These are phyloP conservation scores for Pharmacophagus antenor DNA, from an alignment of 2,888 invertebrate genomes.

Conservation along the genomic window DNA sequence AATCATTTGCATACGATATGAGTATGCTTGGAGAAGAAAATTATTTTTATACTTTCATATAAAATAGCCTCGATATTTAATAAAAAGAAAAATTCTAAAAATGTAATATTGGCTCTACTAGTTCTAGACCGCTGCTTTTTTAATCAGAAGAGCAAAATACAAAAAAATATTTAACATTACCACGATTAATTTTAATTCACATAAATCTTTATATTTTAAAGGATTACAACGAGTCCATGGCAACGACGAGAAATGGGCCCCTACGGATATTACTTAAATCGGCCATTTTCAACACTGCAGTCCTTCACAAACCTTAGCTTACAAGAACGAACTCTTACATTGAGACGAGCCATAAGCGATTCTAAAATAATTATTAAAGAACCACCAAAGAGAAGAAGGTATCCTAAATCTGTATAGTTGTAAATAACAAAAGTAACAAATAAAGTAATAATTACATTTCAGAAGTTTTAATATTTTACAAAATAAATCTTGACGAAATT, in stretches of 20 bases:
- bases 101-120: not conserved
- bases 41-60: not conserved
- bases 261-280: slow-evolving; percentile 81
- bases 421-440: not conserved
- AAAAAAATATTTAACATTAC: not conserved
- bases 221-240: slow-evolving; percentile 82
- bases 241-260: slow-evolving; percentile 81
- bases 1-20: no score
- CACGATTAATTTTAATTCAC: not conserved
- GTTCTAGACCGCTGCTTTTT: not conserved
- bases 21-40: no score
- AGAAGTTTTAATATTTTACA: not conserved
- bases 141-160: not conserved
- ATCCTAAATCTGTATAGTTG: slow-evolving; percentile 64
- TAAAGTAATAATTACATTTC: not conserved
- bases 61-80: not conserved
- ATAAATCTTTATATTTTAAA: slow-evolving; percentile 44
- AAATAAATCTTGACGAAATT: no score
- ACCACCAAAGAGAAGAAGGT: slow-evolving; percentile 58
- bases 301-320: slow-evolving; percentile 41
- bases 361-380: slow-evolving; percentile 59
- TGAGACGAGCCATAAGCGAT: slow-evolving; percentile 64
- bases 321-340: slow-evolving; percentile 43
- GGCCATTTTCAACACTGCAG: slow-evolving; percentile 60
- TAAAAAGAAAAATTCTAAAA: not conserved